Conservation (phyloP, 2,888 invertebrate genomes). For the Tenthredo notha region DNA sequence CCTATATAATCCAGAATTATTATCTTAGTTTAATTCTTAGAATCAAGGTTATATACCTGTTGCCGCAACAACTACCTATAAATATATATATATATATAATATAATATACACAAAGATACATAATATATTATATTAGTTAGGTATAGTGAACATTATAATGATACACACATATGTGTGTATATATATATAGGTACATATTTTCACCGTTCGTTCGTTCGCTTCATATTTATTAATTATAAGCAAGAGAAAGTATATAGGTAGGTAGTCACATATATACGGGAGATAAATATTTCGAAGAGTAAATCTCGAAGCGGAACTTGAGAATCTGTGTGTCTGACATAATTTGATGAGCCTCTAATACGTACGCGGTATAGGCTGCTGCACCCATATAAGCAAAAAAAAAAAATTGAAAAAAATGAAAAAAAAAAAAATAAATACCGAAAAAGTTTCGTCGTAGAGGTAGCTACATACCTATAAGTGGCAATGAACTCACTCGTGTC, state of each 20-base stretch:
- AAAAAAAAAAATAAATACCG: too few species aligned
- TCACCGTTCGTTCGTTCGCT: not conserved
- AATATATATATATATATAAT: too few species aligned
- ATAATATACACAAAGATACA: too few species aligned
- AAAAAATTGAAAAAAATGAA: too few species aligned
- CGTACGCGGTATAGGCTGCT: not conserved
- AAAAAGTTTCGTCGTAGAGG: not conserved
- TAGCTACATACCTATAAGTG: not conserved
- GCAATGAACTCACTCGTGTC: not conserved
- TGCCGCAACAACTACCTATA: too few species aligned
- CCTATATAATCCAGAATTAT: not conserved
- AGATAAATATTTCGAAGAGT: not conserved
- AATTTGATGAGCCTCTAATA: not conserved
- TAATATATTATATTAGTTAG: too few species aligned
- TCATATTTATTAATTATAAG: not conserved
- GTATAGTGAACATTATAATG: too few species aligned
- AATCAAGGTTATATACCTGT: not conserved
- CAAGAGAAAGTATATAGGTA: not conserved
- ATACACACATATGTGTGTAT: too few species aligned
- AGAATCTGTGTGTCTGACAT: constrained; percentile 3
- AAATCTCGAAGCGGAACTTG: constrained; percentile 35
- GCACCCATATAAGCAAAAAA: too few species aligned
- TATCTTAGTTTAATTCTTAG: not conserved
- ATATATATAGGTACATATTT: too few species aligned
- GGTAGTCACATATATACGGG: not conserved